A percentile compares a stretch with the other conserved stretches of the same genome.
phyloP scores from a whole-genome alignment of 30 jellyfish, hydroid and myxozoan species.

The Aurelia sp. region DNA sequence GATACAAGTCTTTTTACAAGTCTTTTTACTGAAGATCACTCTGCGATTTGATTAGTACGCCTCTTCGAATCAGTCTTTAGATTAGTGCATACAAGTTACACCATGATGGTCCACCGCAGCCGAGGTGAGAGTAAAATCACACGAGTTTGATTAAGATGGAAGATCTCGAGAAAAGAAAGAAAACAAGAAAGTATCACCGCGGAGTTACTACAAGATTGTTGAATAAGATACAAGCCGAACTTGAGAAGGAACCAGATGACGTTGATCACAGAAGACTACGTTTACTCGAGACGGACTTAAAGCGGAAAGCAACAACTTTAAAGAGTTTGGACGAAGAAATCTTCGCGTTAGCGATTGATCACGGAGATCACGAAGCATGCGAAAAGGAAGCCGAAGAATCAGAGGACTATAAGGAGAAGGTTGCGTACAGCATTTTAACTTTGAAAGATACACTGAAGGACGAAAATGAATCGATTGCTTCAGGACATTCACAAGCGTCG shows the following conservation, averaged over 20 bases:
- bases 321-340: constrained; percentile 14
- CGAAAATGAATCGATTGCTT: neutral
- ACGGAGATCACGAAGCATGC: constrained; percentile 3
- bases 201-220: neutral
- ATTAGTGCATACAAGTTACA: neutral
- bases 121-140: constrained; percentile 43
- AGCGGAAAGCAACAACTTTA: neutral
- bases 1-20: too few species aligned
- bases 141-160: constrained; percentile 22
- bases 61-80: too few species aligned
- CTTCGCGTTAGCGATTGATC: neutral
- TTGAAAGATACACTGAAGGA: neutral
- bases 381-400: constrained; percentile 6
- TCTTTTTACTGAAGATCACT: too few species aligned
- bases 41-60: neutral
- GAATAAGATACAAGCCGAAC: neutral
- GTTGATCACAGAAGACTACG: neutral
- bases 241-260: neutral
- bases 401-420: neutral
- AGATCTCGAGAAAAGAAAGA: constrained; percentile 39
- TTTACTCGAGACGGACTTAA: neutral
- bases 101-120: constrained; percentile 47
- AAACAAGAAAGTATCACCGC: constrained; percentile 28
- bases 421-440: neutral
- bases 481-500: neutral